Evolutionary conservation across 2,797 vertebrate genomes (phyloP).

Genomic region (Glossophaga mutica): DNA sequence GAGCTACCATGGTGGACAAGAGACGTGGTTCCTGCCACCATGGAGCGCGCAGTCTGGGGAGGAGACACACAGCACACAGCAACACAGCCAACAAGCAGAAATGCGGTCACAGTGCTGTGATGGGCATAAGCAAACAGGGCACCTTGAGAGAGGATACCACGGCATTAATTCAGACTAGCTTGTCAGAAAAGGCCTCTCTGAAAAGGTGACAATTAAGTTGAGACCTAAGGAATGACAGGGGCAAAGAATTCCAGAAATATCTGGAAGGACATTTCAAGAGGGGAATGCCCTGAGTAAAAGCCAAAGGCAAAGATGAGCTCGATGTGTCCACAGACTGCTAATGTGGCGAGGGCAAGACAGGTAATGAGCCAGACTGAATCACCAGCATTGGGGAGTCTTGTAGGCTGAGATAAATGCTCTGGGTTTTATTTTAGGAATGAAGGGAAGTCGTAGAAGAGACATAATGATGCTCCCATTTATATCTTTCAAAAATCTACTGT

Average conservation of each 20-base stretch:
- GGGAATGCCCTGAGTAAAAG: background rate
- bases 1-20: background rate
- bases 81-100: background rate
- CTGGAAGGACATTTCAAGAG: background rate
- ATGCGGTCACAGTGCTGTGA: background rate
- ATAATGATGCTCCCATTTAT: background rate
- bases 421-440: background rate
- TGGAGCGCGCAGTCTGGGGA: background rate
- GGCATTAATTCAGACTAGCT: background rate
- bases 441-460: background rate
- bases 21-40: background rate
- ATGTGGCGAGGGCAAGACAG: background rate
- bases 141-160: background rate
- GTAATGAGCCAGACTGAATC: background rate
- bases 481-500: background rate
- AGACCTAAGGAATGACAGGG: background rate
- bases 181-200: background rate
- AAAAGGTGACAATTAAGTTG: background rate
- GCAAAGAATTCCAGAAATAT: background rate
- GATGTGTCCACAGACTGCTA: background rate
- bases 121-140: background rate
- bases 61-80: background rate
- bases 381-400: fast-evolving
- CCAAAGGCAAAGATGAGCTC: background rate
- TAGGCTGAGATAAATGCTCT: background rate